Percentiles rank a stretch among this genome's conserved stretches.
These are phyloP conservation scores for Chalcis sispes DNA, from an alignment of 2,888 invertebrate genomes.

Conservation along the genomic window DNA sequence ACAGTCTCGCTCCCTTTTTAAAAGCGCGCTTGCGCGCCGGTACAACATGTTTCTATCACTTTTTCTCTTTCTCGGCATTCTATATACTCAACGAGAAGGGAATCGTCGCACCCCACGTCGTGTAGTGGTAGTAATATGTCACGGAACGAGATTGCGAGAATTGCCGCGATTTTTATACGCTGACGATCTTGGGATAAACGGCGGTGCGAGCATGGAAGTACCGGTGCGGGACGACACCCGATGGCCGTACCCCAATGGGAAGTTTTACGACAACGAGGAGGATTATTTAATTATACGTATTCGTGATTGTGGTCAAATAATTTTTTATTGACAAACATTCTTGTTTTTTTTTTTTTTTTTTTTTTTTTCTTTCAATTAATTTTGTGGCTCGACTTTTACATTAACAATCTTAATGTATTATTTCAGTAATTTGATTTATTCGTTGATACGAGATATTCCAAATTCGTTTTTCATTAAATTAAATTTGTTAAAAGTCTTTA, in stretches of 20 bases:
- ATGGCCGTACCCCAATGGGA: neutral
- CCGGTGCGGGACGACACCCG: neutral
- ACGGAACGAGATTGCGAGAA: conserved; percentile 37
- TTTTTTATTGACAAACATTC: too few species aligned
- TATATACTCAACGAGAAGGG: too few species aligned
- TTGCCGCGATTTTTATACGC: conserved; percentile 36
- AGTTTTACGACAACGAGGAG: too few species aligned
- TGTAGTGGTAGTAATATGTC: too few species aligned
- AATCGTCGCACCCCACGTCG: conserved; percentile 18
- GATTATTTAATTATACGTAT: conserved; percentile 29
- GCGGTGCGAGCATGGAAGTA: neutral
- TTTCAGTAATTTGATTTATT: too few species aligned
- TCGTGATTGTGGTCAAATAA: neutral
- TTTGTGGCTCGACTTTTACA: too few species aligned
- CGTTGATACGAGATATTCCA: too few species aligned
- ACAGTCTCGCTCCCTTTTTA: conserved; percentile 51
- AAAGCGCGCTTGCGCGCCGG: conserved; percentile 31
- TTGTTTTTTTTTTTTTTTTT: too few species aligned
- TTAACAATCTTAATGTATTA: too few species aligned
- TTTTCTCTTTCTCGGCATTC: neutral
- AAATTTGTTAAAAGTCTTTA: too few species aligned
- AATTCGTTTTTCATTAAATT: too few species aligned
- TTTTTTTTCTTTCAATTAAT: too few species aligned
- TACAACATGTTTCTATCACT: conserved; percentile 1
- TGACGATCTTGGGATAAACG: neutral